phyloP scores from a whole-genome alignment of 2,888 invertebrate genomes.

The Folsomia candida region DNA sequence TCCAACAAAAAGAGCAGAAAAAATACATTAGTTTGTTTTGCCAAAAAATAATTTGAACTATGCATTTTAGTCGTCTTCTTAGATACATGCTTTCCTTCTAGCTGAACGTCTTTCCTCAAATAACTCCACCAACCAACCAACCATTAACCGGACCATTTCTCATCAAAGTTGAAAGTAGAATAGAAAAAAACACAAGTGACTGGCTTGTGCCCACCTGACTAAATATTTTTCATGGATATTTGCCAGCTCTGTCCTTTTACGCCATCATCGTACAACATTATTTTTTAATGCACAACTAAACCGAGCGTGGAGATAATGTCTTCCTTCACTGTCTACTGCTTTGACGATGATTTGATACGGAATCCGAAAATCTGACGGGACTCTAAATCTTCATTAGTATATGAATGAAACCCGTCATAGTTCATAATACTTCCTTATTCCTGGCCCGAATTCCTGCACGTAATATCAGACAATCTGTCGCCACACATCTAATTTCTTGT shows the following conservation, averaged over 20 bases:
- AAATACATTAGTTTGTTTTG: conserved; percentile 30
- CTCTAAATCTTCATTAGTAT: background rate
- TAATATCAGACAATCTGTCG: background rate
- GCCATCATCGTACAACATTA: background rate
- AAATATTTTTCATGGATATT: conserved; percentile 9
- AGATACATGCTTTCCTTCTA: background rate
- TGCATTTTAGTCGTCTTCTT: background rate
- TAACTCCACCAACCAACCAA: background rate
- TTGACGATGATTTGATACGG: background rate
- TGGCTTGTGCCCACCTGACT: background rate
- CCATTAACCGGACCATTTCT: conserved; percentile 38
- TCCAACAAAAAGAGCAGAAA: no score
- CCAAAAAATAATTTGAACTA: conserved; percentile 34
- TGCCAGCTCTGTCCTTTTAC: background rate
- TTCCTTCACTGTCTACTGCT: background rate
- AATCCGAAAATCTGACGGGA: background rate
- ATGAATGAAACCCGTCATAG: background rate
- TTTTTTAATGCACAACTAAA: background rate
- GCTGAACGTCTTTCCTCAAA: conserved; percentile 7
- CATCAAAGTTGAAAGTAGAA: conserved; percentile 20
- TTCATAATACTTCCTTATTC: background rate
- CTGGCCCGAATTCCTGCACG: background rate
- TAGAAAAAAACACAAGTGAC: background rate
- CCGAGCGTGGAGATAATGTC: background rate
- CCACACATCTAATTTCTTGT: no score